Conservation (phyloP, 1,140 invertebrate genomes). For the Drosophila dunni region DNA sequence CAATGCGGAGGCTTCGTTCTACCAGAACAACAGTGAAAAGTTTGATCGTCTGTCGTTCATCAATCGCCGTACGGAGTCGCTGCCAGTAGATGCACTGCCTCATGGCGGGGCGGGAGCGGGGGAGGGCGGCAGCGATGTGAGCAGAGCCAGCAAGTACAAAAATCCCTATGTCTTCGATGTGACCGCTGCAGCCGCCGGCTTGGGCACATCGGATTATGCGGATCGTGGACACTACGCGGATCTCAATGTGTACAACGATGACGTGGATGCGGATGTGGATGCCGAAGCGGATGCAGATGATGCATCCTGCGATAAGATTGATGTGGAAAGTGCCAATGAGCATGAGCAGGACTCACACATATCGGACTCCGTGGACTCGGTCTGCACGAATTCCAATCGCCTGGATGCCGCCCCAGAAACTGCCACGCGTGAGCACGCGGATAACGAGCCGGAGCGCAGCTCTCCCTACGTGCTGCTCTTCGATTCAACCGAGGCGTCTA, state of each 20-base stretch:
- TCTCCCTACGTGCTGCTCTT: slow-evolving; percentile 65
- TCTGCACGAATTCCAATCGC: slow-evolving; percentile 68
- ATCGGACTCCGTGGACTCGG: slow-evolving; percentile 80
- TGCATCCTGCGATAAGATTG: slow-evolving; percentile 79
- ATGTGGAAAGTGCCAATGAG: slow-evolving; percentile 80
- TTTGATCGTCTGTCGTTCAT: slow-evolving; percentile 72
- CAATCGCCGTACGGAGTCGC: slow-evolving; percentile 52
- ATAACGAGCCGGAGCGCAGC: slow-evolving; percentile 29
- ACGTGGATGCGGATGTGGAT: slow-evolving; percentile 62
- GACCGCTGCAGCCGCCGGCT: slow-evolving; percentile 44
- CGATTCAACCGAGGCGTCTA: slow-evolving; percentile 63
- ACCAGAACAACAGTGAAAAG: slow-evolving; percentile 73
- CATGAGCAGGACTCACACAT: slow-evolving; percentile 80
- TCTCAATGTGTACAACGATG: slow-evolving; percentile 66
- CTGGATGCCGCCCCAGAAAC: slow-evolving; percentile 53
- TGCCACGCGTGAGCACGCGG: not conserved
- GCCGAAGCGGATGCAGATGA: slow-evolving; percentile 63
- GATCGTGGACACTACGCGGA: slow-evolving; percentile 56
- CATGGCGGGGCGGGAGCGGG: slow-evolving; percentile 17
- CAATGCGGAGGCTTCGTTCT: slow-evolving; percentile 73
- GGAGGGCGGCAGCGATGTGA: slow-evolving; percentile 26
- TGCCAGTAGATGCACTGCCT: slow-evolving; percentile 48
- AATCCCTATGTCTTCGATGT: slow-evolving; percentile 71
- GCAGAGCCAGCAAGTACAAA: slow-evolving; percentile 71
- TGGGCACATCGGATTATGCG: slow-evolving; percentile 34